phyloP scores from a whole-genome alignment of 2,888 invertebrate species.

The Lobophora halterata region DNA sequence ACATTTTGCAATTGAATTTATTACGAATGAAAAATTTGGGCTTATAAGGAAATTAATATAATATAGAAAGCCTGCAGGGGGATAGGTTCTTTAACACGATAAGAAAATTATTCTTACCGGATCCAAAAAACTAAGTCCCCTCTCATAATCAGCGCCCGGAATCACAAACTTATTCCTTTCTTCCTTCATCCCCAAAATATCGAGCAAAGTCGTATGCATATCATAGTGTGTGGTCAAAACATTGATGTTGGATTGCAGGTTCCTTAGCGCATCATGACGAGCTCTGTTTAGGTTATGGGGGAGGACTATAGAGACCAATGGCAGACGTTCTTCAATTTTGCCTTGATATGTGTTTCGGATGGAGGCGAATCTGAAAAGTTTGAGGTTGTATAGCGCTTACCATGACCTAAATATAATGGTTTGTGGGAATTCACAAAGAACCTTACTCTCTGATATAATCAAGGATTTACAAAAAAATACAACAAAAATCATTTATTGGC shows the following conservation, averaged over 20 bases:
- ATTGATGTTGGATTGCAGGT: conserved; percentile 83
- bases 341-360: conserved; percentile 94
- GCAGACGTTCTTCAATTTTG: conserved; percentile 94
- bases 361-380: conserved; percentile 86
- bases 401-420: not conserved
- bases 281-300: conserved; percentile 84
- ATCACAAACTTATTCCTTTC: conserved; percentile 57
- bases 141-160: conserved; percentile 71
- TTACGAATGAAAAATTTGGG: too few species aligned
- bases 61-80: too few species aligned
- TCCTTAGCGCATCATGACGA: conserved; percentile 81
- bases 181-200: conserved; percentile 78
- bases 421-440: too few species aligned
- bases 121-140: conserved; percentile 83
- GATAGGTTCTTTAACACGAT: too few species aligned
- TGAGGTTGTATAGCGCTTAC: conserved; percentile 10
- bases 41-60: too few species aligned
- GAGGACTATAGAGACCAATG: conserved; percentile 90
- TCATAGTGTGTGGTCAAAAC: conserved; percentile 94
- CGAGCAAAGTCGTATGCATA: conserved; percentile 84
- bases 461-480: too few species aligned
- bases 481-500: too few species aligned
- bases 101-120: conserved; percentile 77
- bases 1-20: too few species aligned
- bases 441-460: too few species aligned